Percentiles rank a stretch among this genome's conserved stretches.
Evolutionary conservation across 2,888 invertebrate genomes (phyloP).

Genomic region (Phasia obesa): DNA sequence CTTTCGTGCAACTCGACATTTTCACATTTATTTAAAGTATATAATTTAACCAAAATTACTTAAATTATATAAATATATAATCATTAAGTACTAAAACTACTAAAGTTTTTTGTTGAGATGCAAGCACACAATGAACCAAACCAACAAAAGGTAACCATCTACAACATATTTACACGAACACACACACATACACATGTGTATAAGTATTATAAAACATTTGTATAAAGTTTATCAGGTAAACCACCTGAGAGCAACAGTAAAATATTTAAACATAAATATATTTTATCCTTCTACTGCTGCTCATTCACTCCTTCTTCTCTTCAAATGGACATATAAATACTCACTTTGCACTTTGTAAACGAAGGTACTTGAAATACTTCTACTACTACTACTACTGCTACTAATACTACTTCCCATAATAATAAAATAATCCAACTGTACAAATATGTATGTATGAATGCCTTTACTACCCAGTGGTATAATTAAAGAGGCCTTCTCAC

Average conservation of each 20-base stretch:
- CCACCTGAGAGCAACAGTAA: slow-evolving; percentile 58
- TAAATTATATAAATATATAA: slow-evolving; percentile 57
- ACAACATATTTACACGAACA: not conserved
- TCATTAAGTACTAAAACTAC: slow-evolving; percentile 30
- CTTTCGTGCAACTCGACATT: not conserved
- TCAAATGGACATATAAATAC: not conserved
- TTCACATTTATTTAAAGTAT: slow-evolving; percentile 46
- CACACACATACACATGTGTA: not conserved
- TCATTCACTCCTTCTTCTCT: no score
- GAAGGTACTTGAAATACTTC: no score
- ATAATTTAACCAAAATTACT: slow-evolving; percentile 60
- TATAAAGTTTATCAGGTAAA: slow-evolving; percentile 53
- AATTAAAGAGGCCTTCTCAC: no score
- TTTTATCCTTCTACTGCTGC: slow-evolving; percentile 7
- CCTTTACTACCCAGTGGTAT: no score
- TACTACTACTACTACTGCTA: not conserved
- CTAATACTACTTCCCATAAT: slow-evolving; percentile 4
- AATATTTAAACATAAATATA: slow-evolving; percentile 21
- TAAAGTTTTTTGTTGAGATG: not conserved
- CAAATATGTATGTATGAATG: not conserved
- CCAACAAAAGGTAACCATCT: not conserved
- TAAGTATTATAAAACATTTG: not conserved
- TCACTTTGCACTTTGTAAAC: slow-evolving; percentile 2
- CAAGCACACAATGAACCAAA: not conserved
- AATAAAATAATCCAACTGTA: slow-evolving; percentile 2